Base-by-base conservation (phyloP, 2,797 vertebrate species). In the Lacerta viridis region DNA sequence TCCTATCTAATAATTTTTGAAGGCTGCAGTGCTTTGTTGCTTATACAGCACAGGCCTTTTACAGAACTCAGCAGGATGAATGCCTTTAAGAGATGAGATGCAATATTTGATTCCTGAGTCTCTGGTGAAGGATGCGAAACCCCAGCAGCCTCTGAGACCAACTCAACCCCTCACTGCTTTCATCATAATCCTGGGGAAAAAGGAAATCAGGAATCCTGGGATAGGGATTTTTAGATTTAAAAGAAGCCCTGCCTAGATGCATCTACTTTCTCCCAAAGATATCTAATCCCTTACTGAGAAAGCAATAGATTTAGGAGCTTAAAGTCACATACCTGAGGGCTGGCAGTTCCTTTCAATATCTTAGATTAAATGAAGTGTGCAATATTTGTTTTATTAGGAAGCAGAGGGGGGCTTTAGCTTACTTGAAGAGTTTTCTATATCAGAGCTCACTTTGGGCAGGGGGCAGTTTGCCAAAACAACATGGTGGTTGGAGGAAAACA, bases 361-460 rank as follows among this genome's bases (percentile, higher is more conserved):
- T 96, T 95, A 95, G 92, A 95, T 96, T 93, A 96, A 97, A 96
- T 97, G 96, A 97, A 96, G 95, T 97, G 96, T 96, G 95, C 96
- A 97, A 96, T 97, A 96, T 95, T 97, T 96, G 94, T 95, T 96
- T 96, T 97, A 96, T 96, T 96, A 95, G 39, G 15, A 43, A n/a
- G 41, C 17, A 20, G 76, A 20, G 18, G 50, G 95, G 92, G 95
- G 93, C 93, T 95, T 95, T 92, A 90, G 92, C 97, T 97, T 94
- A 96, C 95, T 94, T 96, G 91, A 94, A 87, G 90, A 93, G 89
- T 94, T 95, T 95, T 93, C 91, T 95, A 90, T 93, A 94, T 92
- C 66, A 90, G 93, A 92, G 94, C 92, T 36, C 90, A 88, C 92
- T 94, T 92, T 95, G 93, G 89, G 94, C 91, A 90, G 29, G 29